phyloP scores from a whole-genome alignment of 2,888 invertebrate genomes.

The Phytoseiulus persimilis region DNA sequence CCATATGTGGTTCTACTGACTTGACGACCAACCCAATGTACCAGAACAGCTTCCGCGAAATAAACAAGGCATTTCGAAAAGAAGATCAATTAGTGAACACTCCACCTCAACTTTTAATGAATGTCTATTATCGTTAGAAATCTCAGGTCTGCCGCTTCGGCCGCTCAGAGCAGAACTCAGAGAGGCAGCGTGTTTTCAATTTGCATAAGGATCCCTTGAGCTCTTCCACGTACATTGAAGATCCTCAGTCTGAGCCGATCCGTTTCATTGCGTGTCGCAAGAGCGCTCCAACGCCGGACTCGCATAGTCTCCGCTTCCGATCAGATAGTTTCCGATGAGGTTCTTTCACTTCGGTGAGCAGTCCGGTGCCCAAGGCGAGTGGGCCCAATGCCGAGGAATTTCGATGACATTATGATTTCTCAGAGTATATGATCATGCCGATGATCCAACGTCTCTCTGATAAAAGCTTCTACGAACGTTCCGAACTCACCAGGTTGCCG shows the following conservation, averaged over 20 bases:
- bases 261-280: too few species aligned
- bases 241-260: not conserved
- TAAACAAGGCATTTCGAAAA: not conserved
- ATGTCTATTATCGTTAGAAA: not conserved
- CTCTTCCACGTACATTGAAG: not conserved
- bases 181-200: not conserved
- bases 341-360: too few species aligned
- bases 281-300: too few species aligned
- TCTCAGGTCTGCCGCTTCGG: not conserved
- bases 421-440: too few species aligned
- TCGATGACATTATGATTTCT: too few species aligned
- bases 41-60: not conserved
- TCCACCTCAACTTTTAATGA: not conserved
- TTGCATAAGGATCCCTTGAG: not conserved
- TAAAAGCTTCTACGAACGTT: too few species aligned
- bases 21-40: not conserved
- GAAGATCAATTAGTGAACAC: not conserved
- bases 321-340: too few species aligned
- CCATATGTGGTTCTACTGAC: not conserved
- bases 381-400: too few species aligned
- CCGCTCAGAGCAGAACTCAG: not conserved
- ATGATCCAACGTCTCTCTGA: too few species aligned
- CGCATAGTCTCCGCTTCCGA: too few species aligned
- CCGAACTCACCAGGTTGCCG: too few species aligned
- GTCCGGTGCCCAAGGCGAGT: too few species aligned